phyloP scores from a whole-genome alignment of 2,113 vertebrate genomes.

The Strix aluco region DNA sequence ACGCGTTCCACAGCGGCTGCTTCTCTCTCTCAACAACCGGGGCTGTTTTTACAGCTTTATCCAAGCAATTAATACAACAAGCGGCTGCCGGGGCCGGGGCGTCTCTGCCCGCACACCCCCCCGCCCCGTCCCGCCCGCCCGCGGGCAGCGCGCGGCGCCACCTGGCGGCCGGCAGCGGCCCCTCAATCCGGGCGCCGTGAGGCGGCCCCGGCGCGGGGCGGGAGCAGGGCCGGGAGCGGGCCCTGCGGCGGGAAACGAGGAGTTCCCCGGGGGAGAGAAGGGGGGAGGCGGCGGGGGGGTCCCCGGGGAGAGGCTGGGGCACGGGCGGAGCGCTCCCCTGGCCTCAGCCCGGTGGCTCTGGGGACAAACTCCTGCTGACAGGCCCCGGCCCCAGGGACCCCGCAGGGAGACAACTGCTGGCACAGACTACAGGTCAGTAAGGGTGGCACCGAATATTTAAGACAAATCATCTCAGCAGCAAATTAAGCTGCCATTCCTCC shows the following conservation, averaged over 20 bases:
- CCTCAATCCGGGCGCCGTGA: background rate
- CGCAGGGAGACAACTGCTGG: background rate
- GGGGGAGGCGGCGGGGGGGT: background rate
- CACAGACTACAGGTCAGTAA: background rate
- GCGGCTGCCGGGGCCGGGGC: background rate
- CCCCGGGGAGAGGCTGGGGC: background rate
- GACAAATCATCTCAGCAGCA: background rate
- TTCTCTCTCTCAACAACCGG: too few species aligned
- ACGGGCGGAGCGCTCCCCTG: too few species aligned
- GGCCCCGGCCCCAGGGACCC: background rate
- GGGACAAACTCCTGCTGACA: background rate
- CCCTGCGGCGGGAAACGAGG: too few species aligned
- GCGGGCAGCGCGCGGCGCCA: background rate
- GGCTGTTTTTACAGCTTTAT: too few species aligned
- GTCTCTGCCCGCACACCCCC: too few species aligned
- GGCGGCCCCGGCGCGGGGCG: background rate
- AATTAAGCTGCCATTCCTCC: background rate
- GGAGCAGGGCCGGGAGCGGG: too few species aligned
- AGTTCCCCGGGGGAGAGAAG: too few species aligned
- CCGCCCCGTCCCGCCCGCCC: too few species aligned
- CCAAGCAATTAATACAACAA: fast-evolving
- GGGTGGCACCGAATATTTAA: too few species aligned
- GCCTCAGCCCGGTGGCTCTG: background rate
- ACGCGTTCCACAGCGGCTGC: too few species aligned
- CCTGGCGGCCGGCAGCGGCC: background rate